These are phyloP conservation scores for Ferrisia virgata DNA, from an alignment of 2,888 invertebrate genomes.

Conservation along the genomic window DNA sequence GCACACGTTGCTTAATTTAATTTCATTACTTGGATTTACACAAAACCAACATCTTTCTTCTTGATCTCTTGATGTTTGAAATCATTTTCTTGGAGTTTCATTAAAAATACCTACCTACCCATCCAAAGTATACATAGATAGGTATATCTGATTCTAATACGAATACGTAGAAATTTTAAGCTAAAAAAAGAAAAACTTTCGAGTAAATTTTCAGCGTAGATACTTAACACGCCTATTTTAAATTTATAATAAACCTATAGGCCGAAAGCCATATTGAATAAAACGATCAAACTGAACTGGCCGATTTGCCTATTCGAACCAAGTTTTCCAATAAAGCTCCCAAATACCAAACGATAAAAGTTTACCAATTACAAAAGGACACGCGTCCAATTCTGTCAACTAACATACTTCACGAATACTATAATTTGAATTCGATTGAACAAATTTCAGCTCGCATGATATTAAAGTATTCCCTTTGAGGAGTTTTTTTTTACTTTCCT, in stretches of 20 bases:
- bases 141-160: no score
- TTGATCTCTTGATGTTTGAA: not conserved
- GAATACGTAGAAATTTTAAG: no score
- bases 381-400: constrained; percentile 5
- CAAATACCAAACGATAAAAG: not conserved
- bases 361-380: constrained; percentile 24
- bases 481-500: not conserved
- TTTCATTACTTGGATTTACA: not conserved
- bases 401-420: constrained; percentile 2
- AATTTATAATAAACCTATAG: not conserved
- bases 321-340: constrained; percentile 24
- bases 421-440: constrained; percentile 12
- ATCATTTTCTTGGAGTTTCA: not conserved
- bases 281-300: not conserved
- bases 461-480: constrained; percentile 11
- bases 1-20: constrained; percentile 5
- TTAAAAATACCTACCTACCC: no score
- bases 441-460: not conserved
- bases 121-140: not conserved
- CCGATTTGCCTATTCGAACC: not conserved
- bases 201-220: no score
- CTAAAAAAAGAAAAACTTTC: not conserved
- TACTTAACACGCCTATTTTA: not conserved
- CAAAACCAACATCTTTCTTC: not conserved
- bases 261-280: not conserved